A percentile compares a stretch with the other conserved stretches of the same genome.
Conservation (phyloP, 2,888 invertebrate species). For the Athalia cordata region DNA sequence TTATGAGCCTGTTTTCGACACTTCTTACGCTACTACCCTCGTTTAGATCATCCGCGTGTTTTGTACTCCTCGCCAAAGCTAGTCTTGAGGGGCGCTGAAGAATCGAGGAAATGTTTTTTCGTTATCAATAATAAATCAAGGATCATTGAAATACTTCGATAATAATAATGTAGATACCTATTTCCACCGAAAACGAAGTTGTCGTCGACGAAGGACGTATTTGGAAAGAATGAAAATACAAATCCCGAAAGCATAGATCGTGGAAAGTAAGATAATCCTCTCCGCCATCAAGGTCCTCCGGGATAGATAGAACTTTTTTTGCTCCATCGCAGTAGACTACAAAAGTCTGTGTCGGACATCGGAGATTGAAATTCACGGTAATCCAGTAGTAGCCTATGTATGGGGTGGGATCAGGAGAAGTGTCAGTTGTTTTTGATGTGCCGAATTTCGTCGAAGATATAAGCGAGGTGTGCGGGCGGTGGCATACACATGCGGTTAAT, state of each 20-base stretch:
- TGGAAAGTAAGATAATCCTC: no score
- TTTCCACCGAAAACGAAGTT: constrained; percentile 8
- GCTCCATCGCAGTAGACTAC: neutral
- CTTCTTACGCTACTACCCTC: constrained; percentile 30
- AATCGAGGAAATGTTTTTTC: neutral
- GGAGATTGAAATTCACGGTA: constrained; percentile 20
- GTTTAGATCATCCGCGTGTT: constrained; percentile 4
- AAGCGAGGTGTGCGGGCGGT: constrained; percentile 1
- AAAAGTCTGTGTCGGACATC: neutral
- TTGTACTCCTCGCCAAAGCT: neutral
- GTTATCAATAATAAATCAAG: constrained; percentile 41
- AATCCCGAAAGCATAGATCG: no score
- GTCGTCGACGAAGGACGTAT: neutral
- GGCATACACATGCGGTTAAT: neutral
- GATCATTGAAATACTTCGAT: constrained; percentile 26
- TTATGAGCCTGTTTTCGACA: constrained; percentile 47
- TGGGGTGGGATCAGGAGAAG: neutral
- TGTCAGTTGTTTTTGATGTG: neutral
- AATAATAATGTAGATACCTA: neutral
- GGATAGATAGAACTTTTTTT: neutral
- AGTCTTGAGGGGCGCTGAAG: neutral
- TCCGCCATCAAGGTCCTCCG: neutral
- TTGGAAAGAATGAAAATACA: no score
- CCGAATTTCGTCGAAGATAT: neutral
- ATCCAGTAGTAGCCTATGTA: neutral